A percentile compares a stretch with the other conserved stretches of the same genome.
phyloP scores from a whole-genome alignment of 2,113 vertebrate species.

The Chionodraco myersi region DNA sequence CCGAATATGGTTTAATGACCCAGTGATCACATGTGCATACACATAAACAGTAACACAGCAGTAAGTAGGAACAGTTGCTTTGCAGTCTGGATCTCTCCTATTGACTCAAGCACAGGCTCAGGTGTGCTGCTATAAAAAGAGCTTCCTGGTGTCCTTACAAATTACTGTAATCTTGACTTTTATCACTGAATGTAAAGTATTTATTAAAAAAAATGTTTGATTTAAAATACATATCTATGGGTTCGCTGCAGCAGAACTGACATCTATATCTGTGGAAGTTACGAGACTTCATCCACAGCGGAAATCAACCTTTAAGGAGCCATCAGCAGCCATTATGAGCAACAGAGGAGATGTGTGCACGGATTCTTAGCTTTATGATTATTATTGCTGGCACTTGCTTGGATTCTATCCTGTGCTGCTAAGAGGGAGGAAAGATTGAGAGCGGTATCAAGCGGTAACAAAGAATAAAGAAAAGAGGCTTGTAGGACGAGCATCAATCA shows the following conservation, averaged over 20 bases:
- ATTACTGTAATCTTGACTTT: background rate
- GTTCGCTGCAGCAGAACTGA: slow-evolving; percentile 34
- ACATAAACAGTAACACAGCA: background rate
- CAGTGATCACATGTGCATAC: slow-evolving; percentile 4
- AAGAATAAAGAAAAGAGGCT: slow-evolving; percentile 32
- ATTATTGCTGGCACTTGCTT: slow-evolving; percentile 61
- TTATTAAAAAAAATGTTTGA: background rate
- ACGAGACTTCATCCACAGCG: slow-evolving; percentile 30
- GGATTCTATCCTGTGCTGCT: slow-evolving; percentile 23
- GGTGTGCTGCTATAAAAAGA: background rate
- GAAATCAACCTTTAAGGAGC: slow-evolving; percentile 48
- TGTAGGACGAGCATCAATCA: slow-evolving; percentile 51
- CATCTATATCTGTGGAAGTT: slow-evolving; percentile 10
- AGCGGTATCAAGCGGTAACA: slow-evolving; percentile 33
- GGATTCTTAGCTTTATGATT: slow-evolving; percentile 69
- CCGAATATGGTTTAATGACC: slow-evolving; percentile 47
- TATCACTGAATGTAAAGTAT: background rate
- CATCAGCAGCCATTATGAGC: slow-evolving; percentile 59
- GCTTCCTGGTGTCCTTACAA: background rate
- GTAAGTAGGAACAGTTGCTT: slow-evolving; percentile 12
- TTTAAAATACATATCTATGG: background rate
- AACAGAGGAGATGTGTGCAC: slow-evolving; percentile 47
- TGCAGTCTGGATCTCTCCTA: background rate
- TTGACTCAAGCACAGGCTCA: background rate
- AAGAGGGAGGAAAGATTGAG: slow-evolving; percentile 18